Base-by-base conservation (phyloP, 1,140 invertebrate species). In the Leucophenga varia region DNA sequence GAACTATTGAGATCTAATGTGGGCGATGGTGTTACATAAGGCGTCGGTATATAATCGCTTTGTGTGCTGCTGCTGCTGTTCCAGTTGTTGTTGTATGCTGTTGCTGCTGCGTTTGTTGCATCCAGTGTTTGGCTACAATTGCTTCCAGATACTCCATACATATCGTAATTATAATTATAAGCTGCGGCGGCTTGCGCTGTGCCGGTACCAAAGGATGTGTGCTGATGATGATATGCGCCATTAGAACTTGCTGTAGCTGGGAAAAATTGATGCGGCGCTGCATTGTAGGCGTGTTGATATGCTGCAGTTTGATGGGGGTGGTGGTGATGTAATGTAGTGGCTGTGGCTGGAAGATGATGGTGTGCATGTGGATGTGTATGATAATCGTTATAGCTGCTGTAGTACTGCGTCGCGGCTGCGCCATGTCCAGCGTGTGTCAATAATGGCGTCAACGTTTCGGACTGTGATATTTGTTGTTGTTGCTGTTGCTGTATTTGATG, bases 1-100 rank as follows among this genome's bases (percentile, higher is more conserved):
- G 70, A 73, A 49, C 63, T 73, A 25, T 73, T 73, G 20, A 73
- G 50, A 47, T 73, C 70, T 34, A 73, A 53, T 7, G 70, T 73
- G 22, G 70, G 70, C 22, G 70, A 73, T 3, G 70, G 70, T 19
- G 70, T 73, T 14, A 73, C 70, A 44, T 72, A 73, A 5, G 70
- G 69, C 30, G 69, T 69, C 39, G 69, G 69, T 35, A 70, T 63
- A 37, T 72, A 72, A 22, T 72, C 69, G 45, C 54, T 69, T 20
- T 69, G 6, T 47, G 44, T 17, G 32, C 6, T 45, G 43, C 2
- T 60, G 58, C 14, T 58, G 57, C 3, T 55, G 57, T 51, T 12
- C 17, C 9, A 34, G 46, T 17, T 61, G 49, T 22, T 53, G 59
- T 28, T 20, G 61, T 14, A 61, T n/a, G 54, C 10, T 47, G 50